Percentiles rank a stretch among this genome's conserved stretches.
Evolutionary conservation across 92 coral and sea anemone species (phyloP).

Genomic region (Palythoa heliodiscus): DNA sequence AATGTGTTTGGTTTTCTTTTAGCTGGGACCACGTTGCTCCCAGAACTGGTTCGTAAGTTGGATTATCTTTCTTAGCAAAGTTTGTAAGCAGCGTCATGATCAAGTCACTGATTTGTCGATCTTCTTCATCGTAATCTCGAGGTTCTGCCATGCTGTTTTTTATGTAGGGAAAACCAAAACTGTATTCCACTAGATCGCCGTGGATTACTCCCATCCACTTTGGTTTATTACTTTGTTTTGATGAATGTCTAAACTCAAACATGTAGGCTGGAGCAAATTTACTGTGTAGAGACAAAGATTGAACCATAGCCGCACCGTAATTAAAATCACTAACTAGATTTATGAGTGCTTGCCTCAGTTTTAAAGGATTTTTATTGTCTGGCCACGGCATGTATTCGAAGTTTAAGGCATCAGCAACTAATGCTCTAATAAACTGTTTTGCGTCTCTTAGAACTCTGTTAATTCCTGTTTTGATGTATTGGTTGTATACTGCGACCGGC

Average conservation of each 20-base stretch:
- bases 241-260: conserved; percentile 45
- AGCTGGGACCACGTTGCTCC: conserved; percentile 60
- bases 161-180: conserved; percentile 16
- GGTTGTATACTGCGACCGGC: neutral
- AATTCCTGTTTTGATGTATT: conserved; percentile 9
- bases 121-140: conserved; percentile 27
- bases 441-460: neutral
- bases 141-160: conserved; percentile 4
- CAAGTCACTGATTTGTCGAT: conserved; percentile 47
- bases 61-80: conserved; percentile 54
- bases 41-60: conserved; percentile 43
- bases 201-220: conserved; percentile 23
- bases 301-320: conserved; percentile 43
- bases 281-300: conserved; percentile 50
- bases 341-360: conserved; percentile 46
- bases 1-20: conserved; percentile 52
- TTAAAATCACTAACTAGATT: conserved; percentile 34
- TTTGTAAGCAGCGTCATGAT: conserved; percentile 45
- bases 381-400: conserved; percentile 65
- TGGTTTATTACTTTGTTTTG: neutral
- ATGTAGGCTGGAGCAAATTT: conserved; percentile 50
- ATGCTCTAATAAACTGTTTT: neutral
- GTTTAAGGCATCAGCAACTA: conserved; percentile 43
- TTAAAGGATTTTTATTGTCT: conserved; percentile 34
- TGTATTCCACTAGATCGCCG: conserved; percentile 2